Percentiles rank a stretch among this genome's conserved stretches.
These are phyloP conservation scores for Mastomys natalensis DNA, from an alignment of 2,113 vertebrate species.

Conservation along the genomic window DNA sequence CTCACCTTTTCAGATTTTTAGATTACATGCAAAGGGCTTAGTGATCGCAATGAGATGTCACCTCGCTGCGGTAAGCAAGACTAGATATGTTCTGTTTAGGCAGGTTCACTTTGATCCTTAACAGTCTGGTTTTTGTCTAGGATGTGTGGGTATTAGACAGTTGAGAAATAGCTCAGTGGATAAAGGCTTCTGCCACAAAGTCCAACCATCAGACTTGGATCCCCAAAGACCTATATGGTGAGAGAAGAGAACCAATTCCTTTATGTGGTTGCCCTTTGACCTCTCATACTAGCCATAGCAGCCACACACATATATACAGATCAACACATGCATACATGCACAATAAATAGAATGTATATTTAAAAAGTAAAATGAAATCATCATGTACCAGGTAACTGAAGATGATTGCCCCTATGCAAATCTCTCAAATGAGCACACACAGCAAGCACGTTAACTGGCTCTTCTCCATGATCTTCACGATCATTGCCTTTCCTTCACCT, in stretches of 20 bases:
- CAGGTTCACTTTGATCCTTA: constrained; percentile 24
- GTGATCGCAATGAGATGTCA: constrained; percentile 14
- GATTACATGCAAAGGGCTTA: neutral
- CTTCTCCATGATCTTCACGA: constrained; percentile 35
- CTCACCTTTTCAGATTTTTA: neutral
- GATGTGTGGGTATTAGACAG: neutral
- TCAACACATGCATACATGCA: neutral
- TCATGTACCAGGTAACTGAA: neutral
- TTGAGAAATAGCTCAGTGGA: neutral
- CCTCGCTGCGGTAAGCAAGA: neutral
- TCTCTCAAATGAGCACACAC: neutral
- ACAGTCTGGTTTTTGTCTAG: neutral
- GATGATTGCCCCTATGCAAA: neutral
- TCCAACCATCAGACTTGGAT: neutral
- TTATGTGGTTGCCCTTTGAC: neutral
- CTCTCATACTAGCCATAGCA: too few relatives aligned
- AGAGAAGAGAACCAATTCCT: neutral
- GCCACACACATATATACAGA: neutral
- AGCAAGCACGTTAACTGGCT: neutral
- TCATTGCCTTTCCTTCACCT: neutral
- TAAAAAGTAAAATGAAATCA: neutral
- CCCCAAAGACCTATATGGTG: neutral
- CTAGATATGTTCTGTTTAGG: neutral
- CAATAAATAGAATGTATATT: too few relatives aligned
- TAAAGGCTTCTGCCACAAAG: neutral